These are phyloP conservation scores for Apis dorsata DNA, from an alignment of 1,140 invertebrate species.

Conservation along the genomic window DNA sequence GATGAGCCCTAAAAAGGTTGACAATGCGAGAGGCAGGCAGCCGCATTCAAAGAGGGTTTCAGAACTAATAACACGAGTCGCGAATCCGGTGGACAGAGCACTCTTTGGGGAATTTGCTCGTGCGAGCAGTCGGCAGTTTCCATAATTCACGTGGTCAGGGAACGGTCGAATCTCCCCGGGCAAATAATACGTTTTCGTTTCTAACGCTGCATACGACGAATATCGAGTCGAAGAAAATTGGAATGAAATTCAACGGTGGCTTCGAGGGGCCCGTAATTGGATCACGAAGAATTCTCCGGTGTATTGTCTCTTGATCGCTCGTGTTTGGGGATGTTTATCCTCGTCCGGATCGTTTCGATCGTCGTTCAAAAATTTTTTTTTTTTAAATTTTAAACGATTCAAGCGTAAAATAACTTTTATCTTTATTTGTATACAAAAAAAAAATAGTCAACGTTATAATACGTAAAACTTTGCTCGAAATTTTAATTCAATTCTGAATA, in stretches of 20 bases:
- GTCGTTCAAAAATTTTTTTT: too few species aligned
- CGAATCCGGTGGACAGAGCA: conserved; percentile 33
- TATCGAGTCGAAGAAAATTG: background rate
- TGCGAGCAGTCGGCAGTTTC: conserved; percentile 8
- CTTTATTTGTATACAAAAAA: too few species aligned
- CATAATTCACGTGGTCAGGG: conserved; percentile 53
- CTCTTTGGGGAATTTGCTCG: conserved; percentile 39
- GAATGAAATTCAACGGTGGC: background rate
- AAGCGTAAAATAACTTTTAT: too few species aligned
- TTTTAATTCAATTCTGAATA: too few species aligned
- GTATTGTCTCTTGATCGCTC: too few species aligned
- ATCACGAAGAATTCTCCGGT: background rate
- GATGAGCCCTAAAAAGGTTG: background rate
- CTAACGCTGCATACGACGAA: background rate
- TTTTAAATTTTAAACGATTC: too few species aligned
- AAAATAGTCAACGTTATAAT: too few species aligned
- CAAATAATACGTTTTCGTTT: conserved; percentile 47
- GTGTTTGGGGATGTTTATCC: too few species aligned
- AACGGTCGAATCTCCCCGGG: conserved; percentile 18
- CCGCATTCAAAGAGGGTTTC: conserved; percentile 32
- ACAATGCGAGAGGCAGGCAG: conserved; percentile 44
- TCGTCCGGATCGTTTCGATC: too few species aligned
- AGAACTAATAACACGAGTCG: conserved; percentile 55
- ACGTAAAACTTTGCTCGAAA: too few species aligned
- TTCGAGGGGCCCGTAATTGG: background rate